Percentiles rank a stretch among this genome's conserved stretches.
These are phyloP conservation scores for Addax nasomaculatus DNA, from an alignment of 2,113 vertebrate genomes.

Conservation along the genomic window DNA sequence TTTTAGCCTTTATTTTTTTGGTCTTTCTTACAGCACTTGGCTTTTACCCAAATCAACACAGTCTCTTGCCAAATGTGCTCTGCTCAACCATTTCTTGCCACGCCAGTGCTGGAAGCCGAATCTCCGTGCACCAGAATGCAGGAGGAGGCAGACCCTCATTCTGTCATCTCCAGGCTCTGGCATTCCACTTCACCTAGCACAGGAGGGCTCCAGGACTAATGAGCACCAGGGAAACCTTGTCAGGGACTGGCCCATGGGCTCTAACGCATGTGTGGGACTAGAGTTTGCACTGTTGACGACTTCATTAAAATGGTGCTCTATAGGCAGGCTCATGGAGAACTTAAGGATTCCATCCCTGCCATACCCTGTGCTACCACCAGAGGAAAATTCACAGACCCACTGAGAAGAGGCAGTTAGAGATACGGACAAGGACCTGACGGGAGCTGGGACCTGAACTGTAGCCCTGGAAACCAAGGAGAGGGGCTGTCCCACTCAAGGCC, in stretches of 20 bases:
- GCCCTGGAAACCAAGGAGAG: neutral
- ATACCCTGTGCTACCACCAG: neutral
- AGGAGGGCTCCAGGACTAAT: neutral
- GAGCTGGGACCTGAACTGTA: neutral
- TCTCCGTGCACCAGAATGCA: neutral
- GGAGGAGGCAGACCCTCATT: neutral
- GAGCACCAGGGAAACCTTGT: neutral
- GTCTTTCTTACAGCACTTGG: neutral
- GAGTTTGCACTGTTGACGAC: neutral
- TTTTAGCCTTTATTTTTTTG: neutral
- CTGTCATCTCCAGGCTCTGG: neutral
- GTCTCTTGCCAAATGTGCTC: neutral
- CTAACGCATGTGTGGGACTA: neutral
- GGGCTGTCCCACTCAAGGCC: neutral
- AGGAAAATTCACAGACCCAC: neutral
- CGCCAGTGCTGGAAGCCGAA: neutral
- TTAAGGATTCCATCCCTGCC: neutral
- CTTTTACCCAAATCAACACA: neutral
- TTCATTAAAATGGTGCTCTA: neutral
- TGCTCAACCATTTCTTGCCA: neutral
- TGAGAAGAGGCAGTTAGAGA: neutral
- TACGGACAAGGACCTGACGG: neutral
- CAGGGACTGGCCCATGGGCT: neutral
- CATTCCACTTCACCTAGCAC: neutral
- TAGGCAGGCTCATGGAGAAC: neutral